Evolutionary conservation across 2,888 invertebrate genomes (phyloP), one percentile per base, ranked within the genome.

Genomic region (Tetropium fuscum): DNA sequence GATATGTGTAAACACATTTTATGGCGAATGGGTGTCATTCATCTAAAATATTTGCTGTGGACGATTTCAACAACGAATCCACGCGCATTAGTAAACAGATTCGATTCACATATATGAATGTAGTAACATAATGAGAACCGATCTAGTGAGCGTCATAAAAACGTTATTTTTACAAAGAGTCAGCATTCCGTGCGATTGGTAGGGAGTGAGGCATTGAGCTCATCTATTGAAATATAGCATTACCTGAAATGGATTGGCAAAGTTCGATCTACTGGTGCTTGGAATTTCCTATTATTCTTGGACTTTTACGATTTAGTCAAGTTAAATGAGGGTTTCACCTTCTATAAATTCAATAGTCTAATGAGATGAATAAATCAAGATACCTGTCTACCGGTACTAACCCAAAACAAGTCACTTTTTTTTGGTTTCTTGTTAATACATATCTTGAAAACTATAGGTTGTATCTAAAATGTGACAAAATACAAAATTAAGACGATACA

Each of bases 101-200:
- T n/a, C n/a, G n/a, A n/a, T n/a, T 18, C 13, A 25, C 15, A 16
- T 27, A 25, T 2, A 43, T 43, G 41, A 41, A 43, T 25, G 43
- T 41, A 41, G 7, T 13, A 11, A 22, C 25, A 27, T n/a, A 10
- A 11, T 47, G 47, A 47, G 18, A n/a, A n/a, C n/a, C n/a, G n/a
- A 19, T 47, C 20, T 34, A 34, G 16, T 7, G 10, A 1, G 20
- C 47, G 47, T 34, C 32, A 34, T 4, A 6, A 1, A 7, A 11
- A 11, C 10, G 48, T 22, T 48, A 48, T 48, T 48, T 48, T 48
- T 48, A 48, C 36, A 48, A 48, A 48, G 5, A 4, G 22, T 36
- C 15, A 36, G 41, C 13, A 41, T 41, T 41, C 13, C 11, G 30
- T 11, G 13, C 22, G 22, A n/a, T n/a, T n/a, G n/a, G n/a, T n/a